phyloP scores from a whole-genome alignment of 2,113 vertebrate genomes.

The Poeciliopsis occidentalis region DNA sequence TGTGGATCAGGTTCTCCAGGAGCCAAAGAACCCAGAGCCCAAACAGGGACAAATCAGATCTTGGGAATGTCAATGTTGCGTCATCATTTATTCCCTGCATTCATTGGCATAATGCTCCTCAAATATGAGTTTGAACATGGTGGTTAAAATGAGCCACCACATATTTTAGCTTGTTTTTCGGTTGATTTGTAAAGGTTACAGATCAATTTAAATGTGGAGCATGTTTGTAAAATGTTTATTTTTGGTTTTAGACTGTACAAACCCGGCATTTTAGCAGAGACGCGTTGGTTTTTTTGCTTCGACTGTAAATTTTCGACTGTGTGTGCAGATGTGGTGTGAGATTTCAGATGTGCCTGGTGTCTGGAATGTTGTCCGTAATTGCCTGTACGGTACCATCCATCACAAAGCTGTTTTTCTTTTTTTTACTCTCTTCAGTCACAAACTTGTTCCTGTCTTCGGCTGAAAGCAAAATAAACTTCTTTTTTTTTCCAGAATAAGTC shows the following conservation, averaged over 20 bases:
- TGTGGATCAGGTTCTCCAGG: neutral
- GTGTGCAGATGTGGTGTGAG: too few species aligned
- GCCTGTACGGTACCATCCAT: constrained; percentile 56
- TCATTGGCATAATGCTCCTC: too few species aligned
- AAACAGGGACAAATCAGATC: too few species aligned
- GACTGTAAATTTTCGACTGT: constrained; percentile 24
- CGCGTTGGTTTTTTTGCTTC: neutral
- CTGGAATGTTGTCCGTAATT: constrained; percentile 59
- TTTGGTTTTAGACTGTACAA: too few species aligned
- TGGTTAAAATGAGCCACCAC: too few species aligned
- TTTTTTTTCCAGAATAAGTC: constrained; percentile 44
- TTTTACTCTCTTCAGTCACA: constrained; percentile 47
- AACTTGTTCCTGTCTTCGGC: constrained; percentile 54
- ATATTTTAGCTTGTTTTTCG: too few species aligned
- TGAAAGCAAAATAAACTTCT: constrained; percentile 12
- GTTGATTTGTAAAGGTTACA: too few species aligned
- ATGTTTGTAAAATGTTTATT: too few species aligned
- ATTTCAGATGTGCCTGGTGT: constrained; percentile 20
- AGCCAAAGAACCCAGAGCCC: neutral
- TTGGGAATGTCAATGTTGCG: too few species aligned
- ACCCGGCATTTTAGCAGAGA: neutral
- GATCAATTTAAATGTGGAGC: too few species aligned
- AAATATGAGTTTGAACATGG: too few species aligned
- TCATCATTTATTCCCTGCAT: neutral
- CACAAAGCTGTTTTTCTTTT: constrained; percentile 46